Percentiles rank a stretch among this genome's conserved stretches.
These are phyloP conservation scores for Fistularia tabacaria DNA, from an alignment of 2,797 vertebrate species.

Conservation along the genomic window DNA sequence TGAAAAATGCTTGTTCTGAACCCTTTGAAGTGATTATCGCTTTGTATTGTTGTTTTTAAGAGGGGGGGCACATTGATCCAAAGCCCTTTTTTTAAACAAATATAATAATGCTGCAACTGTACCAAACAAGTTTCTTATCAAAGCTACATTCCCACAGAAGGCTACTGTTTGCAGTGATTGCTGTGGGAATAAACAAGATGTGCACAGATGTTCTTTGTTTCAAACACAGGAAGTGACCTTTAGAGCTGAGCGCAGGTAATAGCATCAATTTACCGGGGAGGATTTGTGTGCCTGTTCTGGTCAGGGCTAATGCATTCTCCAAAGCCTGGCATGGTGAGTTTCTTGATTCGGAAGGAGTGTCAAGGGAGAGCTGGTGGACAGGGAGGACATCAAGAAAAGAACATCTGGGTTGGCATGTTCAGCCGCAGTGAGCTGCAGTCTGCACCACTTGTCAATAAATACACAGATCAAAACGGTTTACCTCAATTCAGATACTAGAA, in stretches of 20 bases:
- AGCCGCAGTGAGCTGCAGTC: too few species aligned
- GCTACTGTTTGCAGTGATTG: constrained; percentile 16
- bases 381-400: constrained; percentile 8
- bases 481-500: too few species aligned
- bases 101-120: constrained; percentile 13
- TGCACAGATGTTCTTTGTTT: constrained; percentile 60
- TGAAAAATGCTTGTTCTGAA: background rate
- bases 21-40: constrained; percentile 28
- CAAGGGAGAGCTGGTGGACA: background rate
- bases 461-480: too few species aligned
- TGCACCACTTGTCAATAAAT: too few species aligned
- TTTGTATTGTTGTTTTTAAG: background rate
- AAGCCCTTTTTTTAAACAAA: background rate
- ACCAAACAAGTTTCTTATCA: constrained; percentile 38
- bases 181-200: constrained; percentile 42
- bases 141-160: constrained; percentile 27
- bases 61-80: too few species aligned
- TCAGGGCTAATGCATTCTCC: constrained; percentile 23
- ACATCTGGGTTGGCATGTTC: too few species aligned
- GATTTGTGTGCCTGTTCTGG: constrained; percentile 40
- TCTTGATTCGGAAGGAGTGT: constrained; percentile 18
- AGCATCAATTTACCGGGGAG: constrained; percentile 49
- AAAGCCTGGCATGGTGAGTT: constrained; percentile 7
- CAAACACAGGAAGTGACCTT: constrained; percentile 52
- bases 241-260: constrained; percentile 54